Percentiles rank a stretch among this genome's conserved stretches.
phyloP scores from a whole-genome alignment of 2,797 vertebrate genomes.

The Hippoglossus hippoglossus region DNA sequence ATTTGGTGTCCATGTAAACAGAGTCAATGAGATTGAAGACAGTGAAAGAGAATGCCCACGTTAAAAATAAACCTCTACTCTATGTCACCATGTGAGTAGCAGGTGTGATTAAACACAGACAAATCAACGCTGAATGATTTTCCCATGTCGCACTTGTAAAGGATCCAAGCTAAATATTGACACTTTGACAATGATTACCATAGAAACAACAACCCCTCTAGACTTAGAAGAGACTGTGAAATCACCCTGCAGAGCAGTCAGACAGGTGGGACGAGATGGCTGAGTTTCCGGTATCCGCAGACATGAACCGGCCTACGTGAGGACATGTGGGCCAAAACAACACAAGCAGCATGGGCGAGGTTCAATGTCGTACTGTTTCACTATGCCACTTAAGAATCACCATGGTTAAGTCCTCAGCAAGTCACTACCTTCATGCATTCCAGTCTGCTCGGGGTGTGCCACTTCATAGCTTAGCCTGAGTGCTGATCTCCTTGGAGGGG shows the following conservation, averaged over 20 bases:
- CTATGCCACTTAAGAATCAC: not conserved
- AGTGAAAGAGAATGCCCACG: not conserved
- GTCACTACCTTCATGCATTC: not conserved
- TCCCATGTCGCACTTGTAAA: not conserved
- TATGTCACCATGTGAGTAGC: not conserved
- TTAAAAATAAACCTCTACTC: not conserved
- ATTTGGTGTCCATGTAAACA: too few species aligned
- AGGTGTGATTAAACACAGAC: not conserved
- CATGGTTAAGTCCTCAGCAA: not conserved
- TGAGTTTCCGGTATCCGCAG: not conserved
- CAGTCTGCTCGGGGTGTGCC: not conserved
- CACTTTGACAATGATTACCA: conserved; percentile 21
- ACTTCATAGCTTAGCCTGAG: not conserved
- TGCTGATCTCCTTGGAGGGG: not conserved
- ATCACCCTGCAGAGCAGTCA: conserved; percentile 34
- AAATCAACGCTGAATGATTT: too few species aligned
- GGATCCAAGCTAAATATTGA: not conserved
- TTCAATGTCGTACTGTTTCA: not conserved
- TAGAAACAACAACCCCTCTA: not conserved
- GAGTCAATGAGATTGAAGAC: not conserved
- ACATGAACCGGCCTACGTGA: conserved; percentile 4
- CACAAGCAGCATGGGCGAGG: not conserved
- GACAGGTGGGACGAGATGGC: conserved; percentile 43
- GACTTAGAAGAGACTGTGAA: not conserved
- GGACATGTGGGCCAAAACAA: conserved; percentile 30